A percentile compares a stretch with the other conserved stretches of the same genome.
Evolutionary conservation across 2,797 vertebrate species (phyloP).

Genomic region (Spondyliosoma cantharus): DNA sequence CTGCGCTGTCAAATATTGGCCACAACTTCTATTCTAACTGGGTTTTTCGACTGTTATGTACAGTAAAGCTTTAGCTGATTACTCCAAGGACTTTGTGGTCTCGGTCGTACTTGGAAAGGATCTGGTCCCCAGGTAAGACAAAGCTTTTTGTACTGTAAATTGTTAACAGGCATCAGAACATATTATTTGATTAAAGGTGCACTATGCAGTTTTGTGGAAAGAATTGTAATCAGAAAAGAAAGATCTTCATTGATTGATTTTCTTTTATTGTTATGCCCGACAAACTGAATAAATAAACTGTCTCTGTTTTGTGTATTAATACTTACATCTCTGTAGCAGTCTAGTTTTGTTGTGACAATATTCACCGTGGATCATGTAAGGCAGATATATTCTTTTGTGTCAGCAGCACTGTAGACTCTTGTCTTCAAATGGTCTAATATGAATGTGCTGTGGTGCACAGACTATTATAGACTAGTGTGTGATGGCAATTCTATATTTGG

Average conservation of each 20-base stretch:
- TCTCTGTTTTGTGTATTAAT: neutral
- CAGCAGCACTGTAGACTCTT: slow-evolving; percentile 9
- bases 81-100: slow-evolving; percentile 91
- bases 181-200: neutral
- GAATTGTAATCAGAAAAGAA: no score
- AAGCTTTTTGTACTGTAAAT: neutral
- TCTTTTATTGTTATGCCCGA: no score
- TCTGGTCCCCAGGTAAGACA: slow-evolving; percentile 92
- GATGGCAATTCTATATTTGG: slow-evolving; percentile 64
- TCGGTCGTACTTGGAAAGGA: slow-evolving; percentile 96
- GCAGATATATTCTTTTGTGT: neutral
- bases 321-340: neutral
- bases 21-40: neutral
- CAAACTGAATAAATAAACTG: no score
- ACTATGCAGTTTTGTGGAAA: no score
- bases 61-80: slow-evolving; percentile 94
- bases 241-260: no score
- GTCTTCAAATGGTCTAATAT: slow-evolving; percentile 22
- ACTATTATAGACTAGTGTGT: slow-evolving; percentile 50
- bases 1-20: neutral
- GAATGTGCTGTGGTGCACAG: slow-evolving; percentile 30
- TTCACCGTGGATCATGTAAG: neutral
- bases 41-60: slow-evolving; percentile 30
- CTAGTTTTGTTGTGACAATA: neutral
- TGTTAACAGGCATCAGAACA: neutral